Percentiles rank a stretch among this genome's conserved stretches.
Evolutionary conservation across 2,797 vertebrate genomes (phyloP).

Genomic region (Tokudaia tokunoshimensis): DNA sequence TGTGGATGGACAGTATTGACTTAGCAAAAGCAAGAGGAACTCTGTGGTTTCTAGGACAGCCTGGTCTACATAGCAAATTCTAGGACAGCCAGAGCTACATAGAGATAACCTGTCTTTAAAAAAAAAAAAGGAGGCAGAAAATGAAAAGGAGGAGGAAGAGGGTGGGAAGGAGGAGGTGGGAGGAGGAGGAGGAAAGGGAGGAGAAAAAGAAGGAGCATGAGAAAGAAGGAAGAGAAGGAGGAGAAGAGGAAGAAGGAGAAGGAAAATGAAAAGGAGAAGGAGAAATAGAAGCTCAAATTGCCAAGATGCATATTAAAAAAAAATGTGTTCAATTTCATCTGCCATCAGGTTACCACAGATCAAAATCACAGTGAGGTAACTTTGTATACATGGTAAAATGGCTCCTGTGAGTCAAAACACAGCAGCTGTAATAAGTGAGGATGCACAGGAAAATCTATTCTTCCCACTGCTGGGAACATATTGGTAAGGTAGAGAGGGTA

Average conservation of each 20-base stretch:
- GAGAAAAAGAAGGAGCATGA: too few species aligned
- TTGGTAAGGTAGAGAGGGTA: neutral
- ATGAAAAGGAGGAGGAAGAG: too few species aligned
- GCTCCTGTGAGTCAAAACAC: neutral
- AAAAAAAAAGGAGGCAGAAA: too few species aligned
- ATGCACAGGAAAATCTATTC: neutral
- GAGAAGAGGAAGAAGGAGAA: too few species aligned
- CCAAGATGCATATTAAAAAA: neutral
- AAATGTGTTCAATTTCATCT: neutral
- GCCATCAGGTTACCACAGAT: neutral
- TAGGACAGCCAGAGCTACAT: neutral
- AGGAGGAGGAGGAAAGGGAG: too few species aligned
- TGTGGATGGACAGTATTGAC: neutral
- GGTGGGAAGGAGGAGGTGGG: too few species aligned
- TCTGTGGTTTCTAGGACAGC: neutral
- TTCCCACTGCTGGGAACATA: neutral
- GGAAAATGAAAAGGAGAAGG: too few species aligned
- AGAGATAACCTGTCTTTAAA: neutral
- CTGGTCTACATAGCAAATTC: neutral
- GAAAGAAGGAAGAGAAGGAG: too few species aligned
- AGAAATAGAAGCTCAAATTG: neutral
- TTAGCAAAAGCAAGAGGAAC: neutral
- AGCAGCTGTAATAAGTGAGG: neutral
- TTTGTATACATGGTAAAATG: neutral
- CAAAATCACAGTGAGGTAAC: neutral